phyloP scores from a whole-genome alignment of 2,888 invertebrate genomes.

The Aromia moschata region DNA sequence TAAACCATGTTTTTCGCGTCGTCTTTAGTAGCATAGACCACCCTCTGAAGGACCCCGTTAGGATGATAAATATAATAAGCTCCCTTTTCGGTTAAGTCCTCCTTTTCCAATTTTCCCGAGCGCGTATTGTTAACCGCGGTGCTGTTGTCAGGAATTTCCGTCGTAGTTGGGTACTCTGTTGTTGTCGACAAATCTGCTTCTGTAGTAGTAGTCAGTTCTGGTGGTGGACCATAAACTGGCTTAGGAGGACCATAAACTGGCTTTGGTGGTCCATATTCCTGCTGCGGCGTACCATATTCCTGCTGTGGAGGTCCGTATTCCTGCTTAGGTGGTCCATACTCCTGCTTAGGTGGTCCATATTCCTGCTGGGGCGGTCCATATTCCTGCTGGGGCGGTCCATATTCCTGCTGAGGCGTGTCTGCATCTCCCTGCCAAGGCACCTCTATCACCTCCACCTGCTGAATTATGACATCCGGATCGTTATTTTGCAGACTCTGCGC shows the following conservation, averaged over 20 bases:
- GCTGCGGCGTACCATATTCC: slow-evolving; percentile 46
- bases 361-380: slow-evolving; percentile 48
- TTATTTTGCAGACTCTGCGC: not conserved
- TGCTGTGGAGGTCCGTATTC: slow-evolving; percentile 48
- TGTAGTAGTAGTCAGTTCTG: slow-evolving; percentile 38
- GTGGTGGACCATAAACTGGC: slow-evolving; percentile 38
- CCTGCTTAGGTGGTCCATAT: slow-evolving; percentile 50
- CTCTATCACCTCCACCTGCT: slow-evolving; percentile 30
- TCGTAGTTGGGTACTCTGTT: slow-evolving; percentile 50
- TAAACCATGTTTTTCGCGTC: slow-evolving; percentile 70
- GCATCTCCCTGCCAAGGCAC: slow-evolving; percentile 26
- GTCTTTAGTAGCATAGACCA: slow-evolving; percentile 68
- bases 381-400: slow-evolving; percentile 56
- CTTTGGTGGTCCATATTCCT: slow-evolving; percentile 57
- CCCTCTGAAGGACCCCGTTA: slow-evolving; percentile 69
- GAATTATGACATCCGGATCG: slow-evolving; percentile 29
- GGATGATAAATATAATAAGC: slow-evolving; percentile 73
- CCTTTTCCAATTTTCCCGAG: slow-evolving; percentile 16
- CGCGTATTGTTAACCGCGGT: slow-evolving; percentile 4
- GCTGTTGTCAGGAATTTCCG: slow-evolving; percentile 28
- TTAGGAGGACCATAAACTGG: slow-evolving; percentile 50
- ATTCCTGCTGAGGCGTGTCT: slow-evolving; percentile 36
- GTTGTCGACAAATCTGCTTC: slow-evolving; percentile 43
- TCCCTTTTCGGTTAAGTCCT: slow-evolving; percentile 25
- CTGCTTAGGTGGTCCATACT: slow-evolving; percentile 58